A percentile compares a stretch with the other conserved stretches of the same genome.
These are phyloP conservation scores for Galbula dea DNA, from an alignment of 2,113 vertebrate species.

Conservation along the genomic window DNA sequence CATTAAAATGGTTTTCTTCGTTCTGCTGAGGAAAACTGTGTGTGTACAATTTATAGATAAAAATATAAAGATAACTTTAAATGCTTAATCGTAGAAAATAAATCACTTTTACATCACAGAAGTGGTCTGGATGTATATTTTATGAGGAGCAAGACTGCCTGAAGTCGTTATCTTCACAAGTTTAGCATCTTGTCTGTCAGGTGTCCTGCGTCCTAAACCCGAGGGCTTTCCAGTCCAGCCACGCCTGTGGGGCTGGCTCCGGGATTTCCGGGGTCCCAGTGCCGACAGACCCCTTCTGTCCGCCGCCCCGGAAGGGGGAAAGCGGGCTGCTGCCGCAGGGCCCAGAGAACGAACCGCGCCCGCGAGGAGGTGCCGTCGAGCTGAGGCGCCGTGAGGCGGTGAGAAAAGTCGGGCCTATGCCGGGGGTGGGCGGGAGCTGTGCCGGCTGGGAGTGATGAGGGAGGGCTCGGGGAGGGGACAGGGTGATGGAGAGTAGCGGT, in stretches of 20 bases:
- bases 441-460: not conserved
- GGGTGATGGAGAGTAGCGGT: too few species aligned
- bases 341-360: too few species aligned
- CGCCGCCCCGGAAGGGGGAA: too few species aligned
- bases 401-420: not conserved
- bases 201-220: not conserved
- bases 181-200: fast-evolving
- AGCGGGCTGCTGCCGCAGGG: too few species aligned
- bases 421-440: not conserved
- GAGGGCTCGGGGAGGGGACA: not conserved
- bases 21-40: not conserved
- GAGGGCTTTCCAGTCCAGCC: fast-evolving
- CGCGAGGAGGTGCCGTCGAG: not conserved
- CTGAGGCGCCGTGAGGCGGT: not conserved
- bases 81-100: constrained; percentile 6
- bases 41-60: not conserved
- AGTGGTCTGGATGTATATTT: not conserved
- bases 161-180: fast-evolving
- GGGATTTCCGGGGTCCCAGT: too few species aligned
- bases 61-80: not conserved
- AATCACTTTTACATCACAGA: not conserved
- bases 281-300: too few species aligned
- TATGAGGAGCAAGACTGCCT: not conserved
- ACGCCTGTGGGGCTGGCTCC: fast-evolving
- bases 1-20: not conserved